Evolutionary conservation across 2,888 invertebrate species (phyloP), one percentile per base, ranked within the genome.

Genomic region (Xanthorhoe spadicearia): DNA sequence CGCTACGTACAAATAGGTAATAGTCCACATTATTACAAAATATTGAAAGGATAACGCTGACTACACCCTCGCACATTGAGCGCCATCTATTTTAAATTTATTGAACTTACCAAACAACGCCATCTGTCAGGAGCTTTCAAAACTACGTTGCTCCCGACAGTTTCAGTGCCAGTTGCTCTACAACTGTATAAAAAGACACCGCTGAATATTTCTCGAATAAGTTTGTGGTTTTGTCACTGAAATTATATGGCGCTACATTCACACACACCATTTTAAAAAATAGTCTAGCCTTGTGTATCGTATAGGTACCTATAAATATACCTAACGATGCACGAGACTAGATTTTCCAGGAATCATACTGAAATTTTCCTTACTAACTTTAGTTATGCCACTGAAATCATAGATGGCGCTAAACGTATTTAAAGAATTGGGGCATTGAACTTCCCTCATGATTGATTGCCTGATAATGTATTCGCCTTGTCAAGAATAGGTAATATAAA

Each of bases 381-480:
- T 23, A 8, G 43, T 43, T 43, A 23, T 23, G 23, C 23, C 23
- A 15, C 15, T 28, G 17, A 50, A 58, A 53, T 13, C 15, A 66
- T 50, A 66, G 66, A 62, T 62, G 66, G 66, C 66, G 54, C 43
- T 58, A 19, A 32, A 18, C 9, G 8, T 1, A 1, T 61, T 57
- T 10, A 28, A 23, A 35, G 43, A 19, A 23, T 35, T 2, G 17
- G 6, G 50, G 61, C 62, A 23, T 62, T 62, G 58, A 62, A 62
- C 66, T 13, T 35, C 4, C 2, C 19, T 13, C n/a, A 54, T 59
- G 58, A 66, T 66, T 62, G 58, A 66, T 66, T 61, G 43, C 54
- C 53, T 13, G 13, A 64, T 57, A 61, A 66, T 53, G 61, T 58
- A 58, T 13, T 54, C 18, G 43, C 43, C 38, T 43, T 43, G 52